Conservation (phyloP, 2,888 invertebrate genomes). For the Busseola fusca region DNA sequence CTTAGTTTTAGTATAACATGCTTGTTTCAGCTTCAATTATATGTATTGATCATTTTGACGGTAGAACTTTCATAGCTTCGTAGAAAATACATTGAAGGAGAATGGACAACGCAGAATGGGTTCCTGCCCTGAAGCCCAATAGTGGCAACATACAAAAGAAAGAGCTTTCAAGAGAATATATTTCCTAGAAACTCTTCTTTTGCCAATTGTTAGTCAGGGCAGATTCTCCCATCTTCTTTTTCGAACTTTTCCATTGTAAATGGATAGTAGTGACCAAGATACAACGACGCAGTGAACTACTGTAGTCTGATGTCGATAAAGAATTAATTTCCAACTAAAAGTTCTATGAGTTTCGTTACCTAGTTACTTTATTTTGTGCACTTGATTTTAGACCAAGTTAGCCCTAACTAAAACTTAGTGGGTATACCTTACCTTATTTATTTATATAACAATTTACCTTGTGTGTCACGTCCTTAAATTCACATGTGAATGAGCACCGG, state of each 20-base stretch:
- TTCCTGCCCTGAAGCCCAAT: not conserved
- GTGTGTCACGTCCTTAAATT: conserved; percentile 42
- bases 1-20: not conserved
- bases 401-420: conserved; percentile 16
- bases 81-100: not conserved
- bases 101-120: not conserved
- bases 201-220: not conserved
- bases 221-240: not conserved
- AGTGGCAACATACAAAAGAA: not conserved
- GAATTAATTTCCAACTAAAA: not conserved
- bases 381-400: not conserved
- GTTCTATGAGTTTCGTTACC: not conserved
- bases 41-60: not conserved
- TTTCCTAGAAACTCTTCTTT: not conserved
- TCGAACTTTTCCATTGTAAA: not conserved
- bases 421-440: no score
- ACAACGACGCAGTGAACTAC: not conserved
- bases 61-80: not conserved
- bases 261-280: not conserved
- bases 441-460: no score
- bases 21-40: not conserved
- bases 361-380: not conserved
- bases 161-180: not conserved
- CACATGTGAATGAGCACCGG: conserved; percentile 36
- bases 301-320: no score